These are phyloP conservation scores for Chaetogeoica ovagalla DNA, from an alignment of 2,888 invertebrate species.

Conservation along the genomic window DNA sequence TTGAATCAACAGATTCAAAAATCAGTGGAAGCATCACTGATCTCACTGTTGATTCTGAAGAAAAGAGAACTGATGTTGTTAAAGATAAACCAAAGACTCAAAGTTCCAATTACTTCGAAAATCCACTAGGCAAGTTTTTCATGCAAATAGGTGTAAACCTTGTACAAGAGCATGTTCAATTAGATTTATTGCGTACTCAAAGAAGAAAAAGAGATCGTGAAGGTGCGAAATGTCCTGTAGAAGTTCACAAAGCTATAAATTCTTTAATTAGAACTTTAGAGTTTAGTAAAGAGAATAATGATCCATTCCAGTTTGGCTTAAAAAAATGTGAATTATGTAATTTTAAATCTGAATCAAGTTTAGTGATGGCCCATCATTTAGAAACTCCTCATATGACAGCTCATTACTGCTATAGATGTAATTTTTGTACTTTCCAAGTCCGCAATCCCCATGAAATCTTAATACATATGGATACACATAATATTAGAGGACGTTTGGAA, in stretches of 20 bases:
- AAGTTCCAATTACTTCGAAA: slow-evolving; percentile 77
- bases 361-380: slow-evolving; percentile 83
- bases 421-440: slow-evolving; percentile 79
- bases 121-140: slow-evolving; percentile 86
- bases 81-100: slow-evolving; percentile 58
- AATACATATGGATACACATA: slow-evolving; percentile 90
- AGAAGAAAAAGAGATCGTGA: slow-evolving; percentile 79
- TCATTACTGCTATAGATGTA: slow-evolving; percentile 82
- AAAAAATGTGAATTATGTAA: slow-evolving; percentile 86
- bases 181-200: slow-evolving; percentile 85
- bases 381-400: slow-evolving; percentile 86
- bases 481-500: slow-evolving; percentile 79
- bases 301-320: slow-evolving; percentile 73
- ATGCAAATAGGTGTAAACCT: slow-evolving; percentile 87
- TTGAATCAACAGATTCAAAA: slow-evolving; percentile 54
- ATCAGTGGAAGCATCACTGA: slow-evolving; percentile 54
- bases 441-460: slow-evolving; percentile 85
- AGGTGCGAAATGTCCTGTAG: slow-evolving; percentile 67
- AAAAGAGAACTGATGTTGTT: slow-evolving; percentile 54
- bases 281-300: slow-evolving; percentile 82
- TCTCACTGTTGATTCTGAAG: slow-evolving; percentile 53
- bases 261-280: slow-evolving; percentile 83
- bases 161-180: slow-evolving; percentile 90
- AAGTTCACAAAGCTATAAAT: slow-evolving; percentile 75
- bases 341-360: slow-evolving; percentile 83